Percentiles rank a stretch among this genome's conserved stretches.
phyloP scores from a whole-genome alignment of 2,888 invertebrate genomes.

The Mechanitis mazaeus region DNA sequence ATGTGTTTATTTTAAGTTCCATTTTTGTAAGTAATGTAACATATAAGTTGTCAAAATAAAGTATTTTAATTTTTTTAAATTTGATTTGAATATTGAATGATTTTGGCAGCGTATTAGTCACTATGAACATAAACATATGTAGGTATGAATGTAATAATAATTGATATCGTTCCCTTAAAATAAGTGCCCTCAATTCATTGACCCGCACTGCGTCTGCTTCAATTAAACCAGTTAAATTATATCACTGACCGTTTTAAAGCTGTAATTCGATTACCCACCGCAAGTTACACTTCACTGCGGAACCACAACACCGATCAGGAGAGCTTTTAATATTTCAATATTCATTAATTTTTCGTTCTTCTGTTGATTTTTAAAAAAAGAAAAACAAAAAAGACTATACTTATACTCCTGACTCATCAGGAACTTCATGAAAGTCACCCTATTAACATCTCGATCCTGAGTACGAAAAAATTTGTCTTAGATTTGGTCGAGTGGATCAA shows the following conservation, averaged over 20 bases:
- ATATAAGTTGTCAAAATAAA: too few relatives aligned
- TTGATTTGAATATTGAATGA: conserved; percentile 22
- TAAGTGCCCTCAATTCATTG: conserved; percentile 53
- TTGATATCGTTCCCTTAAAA: background rate
- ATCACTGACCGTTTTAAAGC: conserved; percentile 63
- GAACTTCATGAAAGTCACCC: too few relatives aligned
- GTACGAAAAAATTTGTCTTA: too few relatives aligned
- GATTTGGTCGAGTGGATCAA: too few relatives aligned
- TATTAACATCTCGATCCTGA: too few relatives aligned
- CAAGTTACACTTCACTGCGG: conserved; percentile 48
- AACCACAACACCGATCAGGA: conserved; percentile 33
- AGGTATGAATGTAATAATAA: background rate
- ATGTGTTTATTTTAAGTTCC: too few relatives aligned
- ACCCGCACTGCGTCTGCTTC: conserved; percentile 65
- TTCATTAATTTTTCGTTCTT: conserved; percentile 9
- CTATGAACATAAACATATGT: background rate
- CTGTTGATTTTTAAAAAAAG: too few relatives aligned
- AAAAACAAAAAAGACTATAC: too few relatives aligned
- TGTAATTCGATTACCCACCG: conserved; percentile 64
- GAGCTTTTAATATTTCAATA: conserved; percentile 17
- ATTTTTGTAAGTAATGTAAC: too few relatives aligned
- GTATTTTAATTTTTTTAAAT: too few relatives aligned
- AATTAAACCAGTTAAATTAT: conserved; percentile 73
- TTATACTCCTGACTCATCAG: too few relatives aligned
- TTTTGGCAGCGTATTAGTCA: background rate